Evolutionary conservation across 2,797 vertebrate genomes (phyloP), one percentile per base, ranked within the genome.

Genomic region (Mormyrops boulengeri): DNA sequence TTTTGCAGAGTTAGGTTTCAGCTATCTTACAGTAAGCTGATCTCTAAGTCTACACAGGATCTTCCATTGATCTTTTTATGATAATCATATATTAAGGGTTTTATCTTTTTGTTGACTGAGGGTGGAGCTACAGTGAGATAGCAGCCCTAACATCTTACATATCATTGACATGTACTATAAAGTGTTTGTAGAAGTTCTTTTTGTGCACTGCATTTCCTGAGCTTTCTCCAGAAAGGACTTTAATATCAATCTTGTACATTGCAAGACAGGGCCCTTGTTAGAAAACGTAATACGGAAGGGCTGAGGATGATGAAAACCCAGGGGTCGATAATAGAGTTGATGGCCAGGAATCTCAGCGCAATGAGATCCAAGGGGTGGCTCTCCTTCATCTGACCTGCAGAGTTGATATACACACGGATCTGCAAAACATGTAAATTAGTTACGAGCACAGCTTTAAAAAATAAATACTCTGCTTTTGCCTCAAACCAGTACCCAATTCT

Each of bases 261-360:
- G 8, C 4, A 62, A 88, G 8, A 60, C 22, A 89, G 85, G 2
- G 17, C 92, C 0, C 94, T 95, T 92, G 96, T 96, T 88, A 96
- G 91, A 0, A 98, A 93, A 92, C 96, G 95, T 91, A 97, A 94
- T 90, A 98, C 95, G 0, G 97, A 95, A 0, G 98, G 98, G 49
- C 97, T 95, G 85, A 99, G 95, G 90, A 99, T 95, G 94, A 95
- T 97, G 7, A 99, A 99, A 19, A 98, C 96, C 97, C 97, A 99
- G 0, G 98, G 98, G 88, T 99, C 97, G 1, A 98, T 92, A 92
- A 99, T 99, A 92, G 97, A 94, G 90, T 98, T 99, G 11, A 97
- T 2, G 0, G 98, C 98, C 88, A 99, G 95, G 91, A 98, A 98
- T 22, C 96, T 95, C 86, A 99, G 95, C 0, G 96, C 97, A 0